Evolutionary conservation across 2,888 invertebrate genomes (phyloP), one percentile per base, ranked within the genome.

Genomic region (Vandiemenella viatica): DNA sequence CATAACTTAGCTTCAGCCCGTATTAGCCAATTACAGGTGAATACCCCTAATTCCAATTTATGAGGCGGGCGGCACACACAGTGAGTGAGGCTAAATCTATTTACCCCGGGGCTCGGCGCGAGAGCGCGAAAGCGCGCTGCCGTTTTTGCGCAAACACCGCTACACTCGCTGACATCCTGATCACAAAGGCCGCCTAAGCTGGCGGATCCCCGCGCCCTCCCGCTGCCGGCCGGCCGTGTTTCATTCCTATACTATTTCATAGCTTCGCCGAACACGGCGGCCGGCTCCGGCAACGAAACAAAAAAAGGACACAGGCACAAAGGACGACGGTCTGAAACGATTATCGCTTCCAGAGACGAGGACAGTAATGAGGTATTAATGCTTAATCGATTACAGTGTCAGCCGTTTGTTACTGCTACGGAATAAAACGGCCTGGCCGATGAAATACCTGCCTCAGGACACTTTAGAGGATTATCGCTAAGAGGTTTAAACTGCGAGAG

Each of bases 31-130:
- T 49, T 49, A 49, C 26, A 23, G 49, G 32, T 22, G 45, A 42
- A 46, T 46, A 45, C 40, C 43, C n/a, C 26, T 50, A 50, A 50
- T 50, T 40, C 50, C 46, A 26, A 50, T 50, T 50, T 50, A 50
- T 50, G 46, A 32, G 44, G 18, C 45, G 45, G 13, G 15, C 18
- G 43, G n/a, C n/a, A n/a, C n/a, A n/a, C n/a, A n/a, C n/a, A n/a
- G n/a, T n/a, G n/a, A 32, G 13, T 13, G 32, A 10, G 32, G 32
- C 32, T 32, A 32, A 32, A 23, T 23, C 26, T 32, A 45, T 45
- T 23, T 32, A 26, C 32, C 21, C 45, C 16, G 23, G 20, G 19
- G 42, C 42, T 18, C n/a, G 17, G 20, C 20, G 18, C 16, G 13
- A n/a, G 42, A 17, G 42, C n/a, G 42, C 32, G 32, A 32, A n/a